Conservation (phyloP, 2,888 invertebrate species). For the Chloroclystis v-ata region DNA sequence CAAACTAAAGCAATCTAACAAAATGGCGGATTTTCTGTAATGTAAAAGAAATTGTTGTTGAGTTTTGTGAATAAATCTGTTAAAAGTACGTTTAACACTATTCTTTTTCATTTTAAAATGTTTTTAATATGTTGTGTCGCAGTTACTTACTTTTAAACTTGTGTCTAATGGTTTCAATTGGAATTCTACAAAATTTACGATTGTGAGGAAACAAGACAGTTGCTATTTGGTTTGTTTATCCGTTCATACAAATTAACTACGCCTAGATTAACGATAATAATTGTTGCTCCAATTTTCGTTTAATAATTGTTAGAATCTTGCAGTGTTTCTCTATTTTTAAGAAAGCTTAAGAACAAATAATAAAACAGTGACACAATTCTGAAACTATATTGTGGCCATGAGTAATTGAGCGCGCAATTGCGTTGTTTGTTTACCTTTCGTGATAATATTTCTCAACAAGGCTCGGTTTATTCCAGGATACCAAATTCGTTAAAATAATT, state of each 20-base stretch:
- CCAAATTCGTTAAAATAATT: too few species aligned
- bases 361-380: conserved; percentile 14
- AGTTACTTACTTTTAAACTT: conserved; percentile 10
- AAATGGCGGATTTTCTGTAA: conserved; percentile 58
- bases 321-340: conserved; percentile 14
- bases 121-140: neutral
- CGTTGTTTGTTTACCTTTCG: conserved; percentile 68
- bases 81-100: conserved; percentile 39
- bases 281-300: neutral
- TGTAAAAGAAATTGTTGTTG: conserved; percentile 41
- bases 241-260: conserved; percentile 4
- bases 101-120: conserved; percentile 13
- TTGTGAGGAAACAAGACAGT: conserved; percentile 29
- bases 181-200: conserved; percentile 18
- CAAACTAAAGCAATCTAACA: conserved; percentile 49
- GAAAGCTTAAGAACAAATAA: neutral
- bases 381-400: conserved; percentile 24
- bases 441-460: conserved; percentile 30
- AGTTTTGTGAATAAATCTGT: conserved; percentile 40
- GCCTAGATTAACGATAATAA: neutral
- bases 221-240: conserved; percentile 44
- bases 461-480: conserved; percentile 27
- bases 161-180: conserved; percentile 17
- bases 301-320: neutral
- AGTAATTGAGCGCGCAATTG: conserved; percentile 58